Evolutionary conservation across 1,140 invertebrate species (phyloP).

Genomic region (Macrostomum lignano): DNA sequence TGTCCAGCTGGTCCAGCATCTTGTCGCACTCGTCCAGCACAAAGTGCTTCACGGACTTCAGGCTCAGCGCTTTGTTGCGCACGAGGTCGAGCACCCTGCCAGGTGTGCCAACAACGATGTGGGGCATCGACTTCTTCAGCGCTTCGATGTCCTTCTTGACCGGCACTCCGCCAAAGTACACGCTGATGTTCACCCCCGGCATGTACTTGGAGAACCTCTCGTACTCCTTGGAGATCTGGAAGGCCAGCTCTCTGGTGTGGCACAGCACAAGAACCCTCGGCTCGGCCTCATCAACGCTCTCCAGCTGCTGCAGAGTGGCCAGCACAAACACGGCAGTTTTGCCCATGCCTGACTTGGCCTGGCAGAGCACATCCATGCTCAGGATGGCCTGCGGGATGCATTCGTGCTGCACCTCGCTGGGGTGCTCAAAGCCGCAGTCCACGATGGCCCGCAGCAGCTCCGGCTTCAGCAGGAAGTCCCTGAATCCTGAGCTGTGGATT

Average conservation of each 20-base stretch:
- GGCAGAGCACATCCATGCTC: conserved; percentile 93
- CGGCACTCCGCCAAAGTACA: conserved; percentile 38
- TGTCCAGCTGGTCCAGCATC: conserved; percentile 82
- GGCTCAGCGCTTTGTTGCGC: conserved; percentile 49
- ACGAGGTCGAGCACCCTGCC: conserved; percentile 73
- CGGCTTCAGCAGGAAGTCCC: conserved; percentile 65
- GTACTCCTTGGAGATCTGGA: conserved; percentile 96
- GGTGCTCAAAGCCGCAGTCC: conserved; percentile 97
- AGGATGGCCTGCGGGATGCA: conserved; percentile 42
- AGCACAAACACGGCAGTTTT: conserved; percentile 97
- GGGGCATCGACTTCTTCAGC: conserved; percentile 67
- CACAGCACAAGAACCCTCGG: conserved; percentile 81
- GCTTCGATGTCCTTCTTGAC: conserved; percentile 86
- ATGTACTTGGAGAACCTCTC: conserved; percentile 94
- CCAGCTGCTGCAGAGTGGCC: conserved; percentile 72
- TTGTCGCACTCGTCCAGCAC: conserved; percentile 95
- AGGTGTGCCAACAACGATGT: conserved; percentile 89
- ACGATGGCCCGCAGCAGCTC: conserved; percentile 87
- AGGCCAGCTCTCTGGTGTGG: conserved; percentile 82
- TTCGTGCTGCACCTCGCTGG: conserved; percentile 45
- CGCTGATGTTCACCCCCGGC: conserved; percentile 47
- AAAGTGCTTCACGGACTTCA: conserved; percentile 85
- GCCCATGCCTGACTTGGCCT: conserved; percentile 98
- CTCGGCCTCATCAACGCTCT: conserved; percentile 25
- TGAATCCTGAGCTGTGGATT: conserved; percentile 64